Base-by-base conservation (phyloP, 2,888 invertebrate species). In the Nebria salina region DNA sequence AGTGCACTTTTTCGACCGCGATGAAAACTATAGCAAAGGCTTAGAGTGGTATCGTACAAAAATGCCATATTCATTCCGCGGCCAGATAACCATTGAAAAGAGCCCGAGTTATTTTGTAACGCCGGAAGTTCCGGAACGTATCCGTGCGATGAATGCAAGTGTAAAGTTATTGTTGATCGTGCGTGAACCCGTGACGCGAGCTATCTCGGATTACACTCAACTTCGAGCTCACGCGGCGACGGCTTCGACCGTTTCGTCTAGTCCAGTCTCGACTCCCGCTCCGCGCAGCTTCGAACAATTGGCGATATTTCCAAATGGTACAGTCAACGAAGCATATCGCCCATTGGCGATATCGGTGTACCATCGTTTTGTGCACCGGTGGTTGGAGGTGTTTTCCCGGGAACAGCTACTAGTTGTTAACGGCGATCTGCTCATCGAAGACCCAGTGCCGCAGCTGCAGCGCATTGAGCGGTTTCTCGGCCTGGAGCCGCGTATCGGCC, bases 71-170 rank as follows among this genome's bases (percentile, higher is more conserved):
- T 97, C 98, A 1, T 96, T 95, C 89, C 93, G 94, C 83, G 96
- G 96, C 70, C 98, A 98, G 89, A 95, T 98, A 84, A 98, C 98
- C 80, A 96, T 98, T 85, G 99, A 99, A 89, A 99, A 99, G 90
- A 98, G 97, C 85, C 99, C 99, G 5, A 97, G 97, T 86, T 99
- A 99, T 90, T 99, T 99, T 90, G 97, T 98, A 72, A 97, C 97
- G 80, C 95, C 96, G 13, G 95, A 96, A 92, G 98, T 97, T 89
- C 98, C 99, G 11, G 96, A 97, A 89, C 91, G 99, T 83, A 97
- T 99, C 77, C 92, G 95, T 84, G 95, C 96, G 82, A 97, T 99
- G 97, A 98, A 99, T 90, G 93, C 95, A 8, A 95, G 95, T 87
- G 94, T 98, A 83, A 96, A 97, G 86, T 91, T 99, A 82, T 92